Conservation (phyloP, 2,797 vertebrate species). For the Etheostoma nigrum region DNA sequence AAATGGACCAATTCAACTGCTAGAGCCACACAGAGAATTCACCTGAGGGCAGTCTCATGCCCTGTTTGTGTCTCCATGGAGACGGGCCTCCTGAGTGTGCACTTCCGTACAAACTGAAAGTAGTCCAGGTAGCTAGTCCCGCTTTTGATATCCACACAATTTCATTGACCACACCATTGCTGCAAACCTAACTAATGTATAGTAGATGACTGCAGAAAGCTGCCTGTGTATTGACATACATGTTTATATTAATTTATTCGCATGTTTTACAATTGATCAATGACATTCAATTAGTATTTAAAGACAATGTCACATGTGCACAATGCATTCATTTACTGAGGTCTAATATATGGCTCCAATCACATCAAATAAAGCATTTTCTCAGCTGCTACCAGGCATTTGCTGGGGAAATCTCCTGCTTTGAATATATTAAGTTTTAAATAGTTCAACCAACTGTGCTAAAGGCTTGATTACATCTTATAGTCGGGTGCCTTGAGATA, state of each 20-base stretch:
- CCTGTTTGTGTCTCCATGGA: constrained; percentile 81
- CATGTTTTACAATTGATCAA: background rate
- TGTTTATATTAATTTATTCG: background rate
- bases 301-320: constrained; percentile 14
- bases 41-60: constrained; percentile 76
- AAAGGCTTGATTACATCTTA: constrained; percentile 59
- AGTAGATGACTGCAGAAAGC: background rate
- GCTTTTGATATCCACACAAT: constrained; percentile 70
- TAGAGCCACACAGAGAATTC: constrained; percentile 73
- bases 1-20: constrained; percentile 78
- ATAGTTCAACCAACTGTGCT: constrained; percentile 51
- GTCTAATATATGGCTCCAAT: constrained; percentile 26
- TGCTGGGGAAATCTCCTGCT: constrained; percentile 54
- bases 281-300: background rate
- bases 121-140: constrained; percentile 51
- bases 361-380: constrained; percentile 48
- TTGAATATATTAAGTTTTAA: constrained; percentile 64
- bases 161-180: constrained; percentile 43
- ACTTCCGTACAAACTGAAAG: constrained; percentile 66
- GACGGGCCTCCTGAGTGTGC: constrained; percentile 71
- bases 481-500: constrained; percentile 49
- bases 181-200: background rate
- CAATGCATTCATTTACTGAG: constrained; percentile 13
- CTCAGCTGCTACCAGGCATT: constrained; percentile 49
- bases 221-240: background rate